A percentile compares a stretch with the other conserved stretches of the same genome.
phyloP scores from a whole-genome alignment of 2,113 vertebrate genomes.

The Tonatia bakeri region DNA sequence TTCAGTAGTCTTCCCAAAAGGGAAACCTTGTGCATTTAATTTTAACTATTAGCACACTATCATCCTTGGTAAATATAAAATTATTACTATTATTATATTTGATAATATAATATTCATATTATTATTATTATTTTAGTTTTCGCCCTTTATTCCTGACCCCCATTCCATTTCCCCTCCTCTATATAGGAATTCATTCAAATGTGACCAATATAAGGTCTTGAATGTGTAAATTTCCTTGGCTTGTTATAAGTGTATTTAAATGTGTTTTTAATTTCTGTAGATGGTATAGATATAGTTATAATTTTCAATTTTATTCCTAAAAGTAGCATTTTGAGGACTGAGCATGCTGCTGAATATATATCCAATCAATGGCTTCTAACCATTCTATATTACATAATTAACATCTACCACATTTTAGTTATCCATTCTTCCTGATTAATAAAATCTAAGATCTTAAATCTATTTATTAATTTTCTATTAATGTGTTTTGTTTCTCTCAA shows the following conservation, averaged over 20 bases:
- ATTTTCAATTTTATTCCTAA: neutral
- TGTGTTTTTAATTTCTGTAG: neutral
- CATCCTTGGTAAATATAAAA: neutral
- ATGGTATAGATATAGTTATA: neutral
- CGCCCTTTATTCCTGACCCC: neutral
- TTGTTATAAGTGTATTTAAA: neutral
- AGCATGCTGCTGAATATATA: neutral
- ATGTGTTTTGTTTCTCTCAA: neutral
- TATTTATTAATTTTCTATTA: neutral
- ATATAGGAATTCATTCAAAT: neutral
- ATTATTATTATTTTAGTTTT: neutral
- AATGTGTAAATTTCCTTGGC: neutral
- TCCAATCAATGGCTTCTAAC: neutral
- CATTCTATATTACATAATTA: neutral
- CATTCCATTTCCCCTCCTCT: neutral
- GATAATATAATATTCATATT: neutral
- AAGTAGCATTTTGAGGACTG: neutral
- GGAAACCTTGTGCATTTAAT: neutral
- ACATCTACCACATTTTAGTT: neutral
- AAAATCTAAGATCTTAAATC: neutral
- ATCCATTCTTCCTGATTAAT: neutral
- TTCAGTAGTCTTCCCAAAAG: neutral
- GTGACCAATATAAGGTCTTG: neutral
- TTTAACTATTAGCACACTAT: neutral
- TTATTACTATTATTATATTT: neutral